phyloP scores from a whole-genome alignment of 1,140 invertebrate species.

The Drosophila mauritiana region DNA sequence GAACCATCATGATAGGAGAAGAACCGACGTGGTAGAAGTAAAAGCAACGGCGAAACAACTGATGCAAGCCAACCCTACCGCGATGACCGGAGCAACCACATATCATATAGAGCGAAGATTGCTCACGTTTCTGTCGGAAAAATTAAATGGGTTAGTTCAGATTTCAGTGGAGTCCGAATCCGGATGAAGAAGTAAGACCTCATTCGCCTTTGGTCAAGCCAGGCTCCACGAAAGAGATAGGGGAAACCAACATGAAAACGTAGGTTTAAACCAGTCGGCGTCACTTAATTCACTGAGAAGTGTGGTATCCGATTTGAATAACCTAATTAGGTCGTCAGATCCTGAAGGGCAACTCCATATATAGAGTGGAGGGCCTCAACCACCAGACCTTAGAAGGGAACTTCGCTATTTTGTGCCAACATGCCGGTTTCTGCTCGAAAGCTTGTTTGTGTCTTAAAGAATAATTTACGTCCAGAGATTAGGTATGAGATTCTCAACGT shows the following conservation, averaged over 20 bases:
- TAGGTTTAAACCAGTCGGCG: not conserved
- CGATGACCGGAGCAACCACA: too few relatives aligned
- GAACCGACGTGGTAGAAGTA: not conserved
- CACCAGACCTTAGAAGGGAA: too few relatives aligned
- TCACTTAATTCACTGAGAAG: not conserved
- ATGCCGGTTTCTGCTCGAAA: not conserved
- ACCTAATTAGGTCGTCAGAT: not conserved
- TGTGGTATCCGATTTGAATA: not conserved
- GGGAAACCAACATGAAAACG: not conserved
- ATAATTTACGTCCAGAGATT: not conserved
- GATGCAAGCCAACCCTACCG: not conserved
- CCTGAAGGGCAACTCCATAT: not conserved
- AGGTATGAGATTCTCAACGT: slow-evolving; percentile 4
- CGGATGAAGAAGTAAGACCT: not conserved
- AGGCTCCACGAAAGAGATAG: not conserved
- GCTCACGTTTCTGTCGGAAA: not conserved
- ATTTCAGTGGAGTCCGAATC: not conserved
- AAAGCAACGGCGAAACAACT: not conserved
- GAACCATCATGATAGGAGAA: not conserved
- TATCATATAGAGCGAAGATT: slow-evolving; percentile 1
- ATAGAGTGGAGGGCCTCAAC: not conserved
- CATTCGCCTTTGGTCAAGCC: not conserved
- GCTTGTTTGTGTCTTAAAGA: not conserved
- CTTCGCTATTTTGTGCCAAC: too few relatives aligned
- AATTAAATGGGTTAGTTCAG: not conserved